Evolutionary conservation across 2,888 invertebrate species (phyloP).

Genomic region (Eupithecia pulchellata): DNA sequence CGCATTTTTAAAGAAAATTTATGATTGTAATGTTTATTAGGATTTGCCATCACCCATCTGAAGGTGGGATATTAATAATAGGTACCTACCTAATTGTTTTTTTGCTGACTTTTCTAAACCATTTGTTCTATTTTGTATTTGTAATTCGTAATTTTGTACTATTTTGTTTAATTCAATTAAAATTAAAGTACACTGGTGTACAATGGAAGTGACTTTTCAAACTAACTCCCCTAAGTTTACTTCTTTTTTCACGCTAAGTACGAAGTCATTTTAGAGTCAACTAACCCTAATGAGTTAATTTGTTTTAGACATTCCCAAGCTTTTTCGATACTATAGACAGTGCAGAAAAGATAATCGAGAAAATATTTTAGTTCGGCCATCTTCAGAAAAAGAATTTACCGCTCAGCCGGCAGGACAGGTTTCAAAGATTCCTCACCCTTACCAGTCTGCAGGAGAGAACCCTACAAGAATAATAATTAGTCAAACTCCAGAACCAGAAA

Average conservation of each 20-base stretch:
- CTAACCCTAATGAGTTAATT: neutral
- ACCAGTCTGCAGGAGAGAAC: neutral
- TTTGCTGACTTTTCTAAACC: neutral
- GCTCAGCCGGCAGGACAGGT: conserved; percentile 9
- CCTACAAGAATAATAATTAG: neutral
- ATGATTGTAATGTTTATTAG: neutral
- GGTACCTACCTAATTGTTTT: neutral
- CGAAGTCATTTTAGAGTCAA: neutral
- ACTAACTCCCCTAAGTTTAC: neutral
- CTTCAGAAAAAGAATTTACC: neutral
- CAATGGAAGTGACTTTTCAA: neutral
- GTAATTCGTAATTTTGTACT: conserved; percentile 1
- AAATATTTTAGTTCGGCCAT: neutral
- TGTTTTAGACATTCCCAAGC: neutral
- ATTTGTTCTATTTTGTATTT: neutral
- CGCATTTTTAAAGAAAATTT: neutral
- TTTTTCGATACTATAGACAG: neutral
- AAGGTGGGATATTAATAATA: neutral
- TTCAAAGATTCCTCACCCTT: neutral
- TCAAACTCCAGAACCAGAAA: neutral
- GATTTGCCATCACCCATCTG: neutral
- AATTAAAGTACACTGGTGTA: neutral
- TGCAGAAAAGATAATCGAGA: neutral
- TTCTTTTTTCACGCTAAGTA: neutral
- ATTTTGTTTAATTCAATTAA: neutral